Base-by-base conservation (phyloP, 2,888 invertebrate species). In the Lepidocyrtinus sp. region DNA sequence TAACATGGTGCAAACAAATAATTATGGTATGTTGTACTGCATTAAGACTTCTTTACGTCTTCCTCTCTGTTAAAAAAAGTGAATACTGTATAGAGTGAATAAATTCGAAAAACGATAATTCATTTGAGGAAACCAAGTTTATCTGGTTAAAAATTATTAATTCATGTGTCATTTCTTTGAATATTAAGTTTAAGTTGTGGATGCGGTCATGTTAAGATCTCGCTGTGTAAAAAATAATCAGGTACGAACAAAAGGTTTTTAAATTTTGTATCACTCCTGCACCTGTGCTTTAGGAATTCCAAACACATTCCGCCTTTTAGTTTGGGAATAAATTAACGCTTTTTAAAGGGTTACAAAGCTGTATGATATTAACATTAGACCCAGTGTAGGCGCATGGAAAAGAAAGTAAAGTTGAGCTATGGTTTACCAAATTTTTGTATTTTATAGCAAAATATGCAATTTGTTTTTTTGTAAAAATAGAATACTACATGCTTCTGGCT, bases 21-120 rank as follows among this genome's bases (percentile, higher is more conserved):
- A 12, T 36, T 12, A 55, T 55, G 55, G 55, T 55, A 15, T 3
- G 3, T 55, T 55, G n/a, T 12, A 36, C 12, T 36, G 5, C 12
- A 12, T 36, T 36, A 36, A 22, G 26, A 65, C 74, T 74, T 74
- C 26, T 74, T 74, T 73, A 50, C 65, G 74, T 74, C 74, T 74
- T 74, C 74, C 67, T 74, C 55, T 65, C 19, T 73, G 63, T 74
- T 59, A 65, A 17, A 63, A 74, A 26, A 71, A 55, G n/a, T 12
- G 55, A 2, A 55, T 55, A 55, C 9, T 55, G 55, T 55, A 55
- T 2, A 55, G 17, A n/a, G 55, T 12, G 3, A 55, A 55, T 55
- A 55, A 55, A 55, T 55, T n/a, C 17, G 55, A 55, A 55, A 55
- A n/a, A n/a, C 36, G 36, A 9, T 36, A 36, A 36, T 36, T 36